A percentile compares a stretch with the other conserved stretches of the same genome.
phyloP scores from a whole-genome alignment of 1,140 invertebrate genomes.

The Meloidogyne exigua region DNA sequence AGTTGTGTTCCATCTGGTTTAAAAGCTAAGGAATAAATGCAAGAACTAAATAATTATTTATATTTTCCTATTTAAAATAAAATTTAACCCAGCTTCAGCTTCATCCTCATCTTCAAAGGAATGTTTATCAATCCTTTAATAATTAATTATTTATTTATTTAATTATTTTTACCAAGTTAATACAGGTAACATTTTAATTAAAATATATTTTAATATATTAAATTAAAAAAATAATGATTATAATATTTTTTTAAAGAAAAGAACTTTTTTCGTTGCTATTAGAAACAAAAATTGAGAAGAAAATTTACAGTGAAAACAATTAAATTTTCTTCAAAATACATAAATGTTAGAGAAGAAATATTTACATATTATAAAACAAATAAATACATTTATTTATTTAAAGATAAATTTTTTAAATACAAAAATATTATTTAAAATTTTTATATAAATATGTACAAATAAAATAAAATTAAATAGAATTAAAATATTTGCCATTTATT shows the following conservation, averaged over 20 bases:
- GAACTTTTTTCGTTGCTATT: too few species aligned
- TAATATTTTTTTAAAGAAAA: too few species aligned
- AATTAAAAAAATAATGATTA: not conserved
- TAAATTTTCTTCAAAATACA: too few species aligned
- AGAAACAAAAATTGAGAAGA: too few species aligned
- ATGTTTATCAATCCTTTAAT: constrained; percentile 36
- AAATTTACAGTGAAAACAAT: too few species aligned
- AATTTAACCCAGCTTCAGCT: constrained; percentile 13
- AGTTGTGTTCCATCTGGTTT: constrained; percentile 90
- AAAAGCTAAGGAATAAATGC: constrained; percentile 90
- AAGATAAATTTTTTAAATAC: too few species aligned
- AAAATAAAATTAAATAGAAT: too few species aligned
- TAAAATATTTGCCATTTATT: not conserved
- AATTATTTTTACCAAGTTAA: constrained; percentile 17
- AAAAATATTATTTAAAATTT: too few species aligned
- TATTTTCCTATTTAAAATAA: not conserved
- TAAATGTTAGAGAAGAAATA: too few species aligned
- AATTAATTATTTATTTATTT: not conserved
- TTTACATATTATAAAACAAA: too few species aligned
- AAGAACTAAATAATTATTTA: constrained; percentile 66
- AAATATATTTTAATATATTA: not conserved
- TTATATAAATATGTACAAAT: too few species aligned
- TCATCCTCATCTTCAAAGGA: constrained; percentile 31
- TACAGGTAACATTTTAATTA: constrained; percentile 20
- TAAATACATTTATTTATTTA: too few species aligned